Percentiles rank a stretch among this genome's conserved stretches.
Conservation (phyloP, 2,113 vertebrate species). For the Myotis davidii region DNA sequence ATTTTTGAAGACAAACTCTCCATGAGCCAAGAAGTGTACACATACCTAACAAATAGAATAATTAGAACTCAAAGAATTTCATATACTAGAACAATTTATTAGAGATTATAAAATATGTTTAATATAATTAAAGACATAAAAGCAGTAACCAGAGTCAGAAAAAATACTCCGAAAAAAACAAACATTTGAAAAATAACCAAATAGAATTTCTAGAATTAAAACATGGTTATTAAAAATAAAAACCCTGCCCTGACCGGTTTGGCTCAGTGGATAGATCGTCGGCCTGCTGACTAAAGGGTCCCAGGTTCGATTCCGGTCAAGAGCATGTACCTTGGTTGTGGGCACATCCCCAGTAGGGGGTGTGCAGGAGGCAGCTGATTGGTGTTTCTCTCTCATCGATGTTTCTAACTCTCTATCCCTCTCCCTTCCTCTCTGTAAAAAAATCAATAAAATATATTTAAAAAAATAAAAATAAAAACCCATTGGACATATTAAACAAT, state of each 20-base stretch:
- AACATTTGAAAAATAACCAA: background rate
- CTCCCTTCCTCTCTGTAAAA: too few species aligned
- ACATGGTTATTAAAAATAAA: background rate
- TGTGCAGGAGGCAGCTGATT: too few species aligned
- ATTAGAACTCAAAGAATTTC: conserved; percentile 9
- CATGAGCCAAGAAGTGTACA: background rate
- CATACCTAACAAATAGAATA: background rate
- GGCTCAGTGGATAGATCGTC: too few species aligned
- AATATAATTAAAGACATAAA: background rate
- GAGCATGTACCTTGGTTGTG: too few species aligned
- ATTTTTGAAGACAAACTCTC: background rate
- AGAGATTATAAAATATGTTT: background rate
- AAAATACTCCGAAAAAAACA: background rate
- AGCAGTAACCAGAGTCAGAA: background rate
- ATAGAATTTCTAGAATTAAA: conserved; percentile 7
- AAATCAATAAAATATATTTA: too few species aligned
- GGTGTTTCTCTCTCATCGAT: too few species aligned
- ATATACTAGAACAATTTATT: background rate
- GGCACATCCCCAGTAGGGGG: too few species aligned
- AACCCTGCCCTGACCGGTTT: background rate
- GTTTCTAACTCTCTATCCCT: too few species aligned
- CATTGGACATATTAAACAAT: background rate
- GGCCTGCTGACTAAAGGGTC: too few species aligned
- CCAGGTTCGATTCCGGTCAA: too few species aligned
- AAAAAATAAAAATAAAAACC: background rate